phyloP scores from a whole-genome alignment of 2,113 vertebrate genomes.

The Ctenodactylus gundi region DNA sequence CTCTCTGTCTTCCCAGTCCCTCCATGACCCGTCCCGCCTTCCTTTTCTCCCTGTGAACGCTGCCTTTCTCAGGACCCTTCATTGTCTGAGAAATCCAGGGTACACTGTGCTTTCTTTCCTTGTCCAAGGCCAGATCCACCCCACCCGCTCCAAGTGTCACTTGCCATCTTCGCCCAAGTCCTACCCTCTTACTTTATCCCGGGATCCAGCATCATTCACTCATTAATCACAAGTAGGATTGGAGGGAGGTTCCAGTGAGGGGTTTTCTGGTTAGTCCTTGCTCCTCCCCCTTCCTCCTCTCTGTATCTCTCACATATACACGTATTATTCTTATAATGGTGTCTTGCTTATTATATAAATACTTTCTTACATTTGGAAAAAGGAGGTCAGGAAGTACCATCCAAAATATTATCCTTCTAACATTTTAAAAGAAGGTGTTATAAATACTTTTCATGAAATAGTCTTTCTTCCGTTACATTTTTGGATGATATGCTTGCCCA shows the following conservation, averaged over 20 bases:
- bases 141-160: background rate
- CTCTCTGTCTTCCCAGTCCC: background rate
- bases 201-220: background rate
- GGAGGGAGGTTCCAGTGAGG: background rate
- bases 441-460: constrained; percentile 26
- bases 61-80: background rate
- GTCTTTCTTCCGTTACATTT: background rate
- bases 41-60: background rate
- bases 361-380: background rate
- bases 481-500: background rate
- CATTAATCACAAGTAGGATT: background rate
- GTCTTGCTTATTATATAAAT: background rate
- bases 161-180: no score
- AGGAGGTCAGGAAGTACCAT: background rate
- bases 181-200: background rate
- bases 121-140: background rate
- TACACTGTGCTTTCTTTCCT: background rate
- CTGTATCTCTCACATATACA: background rate
- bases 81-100: background rate
- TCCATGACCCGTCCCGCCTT: background rate
- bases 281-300: background rate
- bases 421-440: background rate
- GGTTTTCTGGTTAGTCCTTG: background rate
- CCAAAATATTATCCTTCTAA: background rate
- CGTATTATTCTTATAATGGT: background rate